Conservation (phyloP, 2,113 vertebrate genomes). For the Ondatra zibethicus region DNA sequence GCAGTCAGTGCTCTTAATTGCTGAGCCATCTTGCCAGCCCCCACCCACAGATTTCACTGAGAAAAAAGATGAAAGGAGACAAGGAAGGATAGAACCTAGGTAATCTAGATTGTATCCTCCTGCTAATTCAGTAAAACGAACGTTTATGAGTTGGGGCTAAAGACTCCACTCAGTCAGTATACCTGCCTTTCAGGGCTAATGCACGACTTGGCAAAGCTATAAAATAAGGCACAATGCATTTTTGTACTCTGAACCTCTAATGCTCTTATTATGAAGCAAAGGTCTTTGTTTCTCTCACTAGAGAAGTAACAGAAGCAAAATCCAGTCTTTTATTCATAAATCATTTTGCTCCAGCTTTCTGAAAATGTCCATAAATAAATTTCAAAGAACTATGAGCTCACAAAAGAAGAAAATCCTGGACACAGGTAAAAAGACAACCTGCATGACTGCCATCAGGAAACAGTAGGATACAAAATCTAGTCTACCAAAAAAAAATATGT, state of each 20-base stretch:
- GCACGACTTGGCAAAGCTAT: not conserved
- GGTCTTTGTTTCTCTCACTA: not conserved
- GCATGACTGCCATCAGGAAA: not conserved
- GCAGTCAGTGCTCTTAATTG: too few relatives aligned
- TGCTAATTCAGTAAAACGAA: not conserved
- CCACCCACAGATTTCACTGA: not conserved
- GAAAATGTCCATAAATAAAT: not conserved
- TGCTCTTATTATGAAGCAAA: not conserved
- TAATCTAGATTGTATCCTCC: not conserved
- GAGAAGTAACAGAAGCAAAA: not conserved
- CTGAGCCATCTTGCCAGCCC: too few relatives aligned
- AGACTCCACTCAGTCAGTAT: not conserved
- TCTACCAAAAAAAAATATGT: not conserved
- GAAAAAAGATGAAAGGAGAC: not conserved
- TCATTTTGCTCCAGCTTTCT: not conserved
- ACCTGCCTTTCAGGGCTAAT: not conserved
- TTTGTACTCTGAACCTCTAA: not conserved
- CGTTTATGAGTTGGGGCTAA: not conserved
- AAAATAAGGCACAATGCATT: not conserved
- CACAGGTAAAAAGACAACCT: not conserved
- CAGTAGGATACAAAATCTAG: conserved; percentile 1
- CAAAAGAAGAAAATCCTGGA: not conserved
- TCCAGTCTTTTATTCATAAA: not conserved
- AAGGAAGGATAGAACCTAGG: not conserved
- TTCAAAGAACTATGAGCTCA: not conserved